phyloP scores from a whole-genome alignment of 1,140 invertebrate species.

The Sycobia sp. region DNA sequence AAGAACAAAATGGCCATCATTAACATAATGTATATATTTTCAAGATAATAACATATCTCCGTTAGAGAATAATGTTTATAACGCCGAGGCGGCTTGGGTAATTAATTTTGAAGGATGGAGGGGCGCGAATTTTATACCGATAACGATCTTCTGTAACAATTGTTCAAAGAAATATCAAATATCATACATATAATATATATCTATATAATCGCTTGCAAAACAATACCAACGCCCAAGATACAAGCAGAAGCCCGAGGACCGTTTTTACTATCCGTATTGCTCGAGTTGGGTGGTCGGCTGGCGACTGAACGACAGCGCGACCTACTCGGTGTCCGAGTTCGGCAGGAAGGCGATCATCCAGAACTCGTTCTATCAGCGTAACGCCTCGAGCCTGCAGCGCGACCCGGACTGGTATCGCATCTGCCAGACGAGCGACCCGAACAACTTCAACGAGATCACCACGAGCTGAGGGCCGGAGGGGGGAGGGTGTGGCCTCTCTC shows the following conservation, averaged over 20 bases:
- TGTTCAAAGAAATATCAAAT: not conserved
- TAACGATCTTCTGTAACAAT: not conserved
- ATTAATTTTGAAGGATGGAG: not conserved
- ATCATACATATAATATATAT: not conserved
- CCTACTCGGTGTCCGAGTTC: slow-evolving; percentile 30
- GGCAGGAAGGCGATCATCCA: slow-evolving; percentile 38
- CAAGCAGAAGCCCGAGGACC: slow-evolving; percentile 47
- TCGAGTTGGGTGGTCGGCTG: slow-evolving; percentile 52
- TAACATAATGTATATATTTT: too few relatives aligned
- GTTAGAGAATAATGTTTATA: too few relatives aligned
- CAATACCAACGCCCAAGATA: slow-evolving; percentile 31
- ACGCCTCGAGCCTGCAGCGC: slow-evolving; percentile 40
- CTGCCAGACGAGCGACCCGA: slow-evolving; percentile 38
- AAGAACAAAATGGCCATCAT: too few relatives aligned
- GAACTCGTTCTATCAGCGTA: slow-evolving; percentile 43
- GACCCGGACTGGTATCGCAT: slow-evolving; percentile 44
- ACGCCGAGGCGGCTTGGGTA: too few relatives aligned
- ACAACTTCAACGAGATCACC: slow-evolving; percentile 44
- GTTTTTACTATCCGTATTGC: slow-evolving; percentile 50
- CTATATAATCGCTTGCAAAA: not conserved
- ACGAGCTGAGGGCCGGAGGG: too few relatives aligned
- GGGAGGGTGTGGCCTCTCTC: too few relatives aligned
- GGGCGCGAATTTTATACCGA: not conserved
- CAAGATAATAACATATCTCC: too few relatives aligned
- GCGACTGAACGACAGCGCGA: slow-evolving; percentile 46